These are phyloP conservation scores for Enteromius fasciolatus DNA, from an alignment of 2,797 vertebrate genomes.

Conservation along the genomic window DNA sequence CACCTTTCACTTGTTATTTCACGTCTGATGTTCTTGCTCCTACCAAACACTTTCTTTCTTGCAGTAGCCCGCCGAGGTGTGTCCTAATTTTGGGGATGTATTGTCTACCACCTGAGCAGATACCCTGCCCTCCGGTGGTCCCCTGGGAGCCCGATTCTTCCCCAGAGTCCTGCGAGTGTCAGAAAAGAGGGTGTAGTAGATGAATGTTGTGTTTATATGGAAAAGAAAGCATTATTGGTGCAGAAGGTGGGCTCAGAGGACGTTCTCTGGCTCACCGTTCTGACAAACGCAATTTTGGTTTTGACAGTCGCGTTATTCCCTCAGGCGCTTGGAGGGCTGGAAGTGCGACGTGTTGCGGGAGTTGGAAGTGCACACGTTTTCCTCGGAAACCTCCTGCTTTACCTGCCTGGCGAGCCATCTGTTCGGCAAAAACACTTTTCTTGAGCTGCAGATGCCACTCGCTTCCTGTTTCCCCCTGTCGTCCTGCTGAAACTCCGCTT, in stretches of 20 bases:
- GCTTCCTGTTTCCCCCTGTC: constrained; percentile 2
- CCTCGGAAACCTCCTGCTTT: constrained; percentile 25
- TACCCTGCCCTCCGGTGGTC: constrained; percentile 27
- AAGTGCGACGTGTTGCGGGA: constrained; percentile 6
- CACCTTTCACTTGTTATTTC: constrained; percentile 21
- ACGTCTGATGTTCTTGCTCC: background rate
- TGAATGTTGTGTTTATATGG: constrained; percentile 11
- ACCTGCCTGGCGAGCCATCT: constrained; percentile 34
- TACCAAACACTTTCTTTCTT: background rate
- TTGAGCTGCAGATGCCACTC: constrained; percentile 23
- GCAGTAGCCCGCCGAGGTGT: constrained; percentile 25
- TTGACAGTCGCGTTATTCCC: constrained; percentile 24
- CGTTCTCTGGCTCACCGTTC: background rate
- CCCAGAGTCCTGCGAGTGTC: background rate
- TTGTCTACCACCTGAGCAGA: constrained; percentile 51
- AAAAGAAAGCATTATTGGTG: constrained; percentile 35
- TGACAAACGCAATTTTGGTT: constrained; percentile 25
- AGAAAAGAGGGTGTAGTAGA: background rate
- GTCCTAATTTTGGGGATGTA: constrained; percentile 50
- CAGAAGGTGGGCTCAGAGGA: constrained; percentile 18
- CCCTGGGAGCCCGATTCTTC: constrained; percentile 10
- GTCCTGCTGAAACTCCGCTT: constrained; percentile 38
- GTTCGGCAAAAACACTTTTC: constrained; percentile 11
- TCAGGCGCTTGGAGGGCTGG: constrained; percentile 3
- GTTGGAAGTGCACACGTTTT: constrained; percentile 17